phyloP scores from a whole-genome alignment of 1,140 invertebrate genomes.

The Andricus grossulariae region DNA sequence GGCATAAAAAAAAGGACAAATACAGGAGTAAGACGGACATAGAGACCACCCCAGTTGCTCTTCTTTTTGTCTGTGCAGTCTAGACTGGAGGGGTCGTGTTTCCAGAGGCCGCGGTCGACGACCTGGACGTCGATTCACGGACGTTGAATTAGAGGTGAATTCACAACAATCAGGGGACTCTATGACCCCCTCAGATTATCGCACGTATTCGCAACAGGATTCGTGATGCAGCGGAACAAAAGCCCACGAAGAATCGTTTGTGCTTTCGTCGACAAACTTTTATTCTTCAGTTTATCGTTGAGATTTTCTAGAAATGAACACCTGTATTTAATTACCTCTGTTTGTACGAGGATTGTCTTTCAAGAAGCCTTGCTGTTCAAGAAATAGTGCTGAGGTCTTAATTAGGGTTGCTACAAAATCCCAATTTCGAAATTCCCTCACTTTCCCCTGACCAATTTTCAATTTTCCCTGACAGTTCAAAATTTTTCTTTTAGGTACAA shows the following conservation, averaged over 20 bases:
- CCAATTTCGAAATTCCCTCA: no score
- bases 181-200: not conserved
- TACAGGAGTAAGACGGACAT: not conserved
- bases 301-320: not conserved
- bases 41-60: not conserved
- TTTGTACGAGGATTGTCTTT: not conserved
- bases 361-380: no score
- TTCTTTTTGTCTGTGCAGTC: conserved; percentile 8
- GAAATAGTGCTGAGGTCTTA: no score
- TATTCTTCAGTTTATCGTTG: not conserved
- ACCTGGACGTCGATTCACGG: conserved; percentile 14
- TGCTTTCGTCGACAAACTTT: conserved; percentile 3
- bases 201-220: not conserved
- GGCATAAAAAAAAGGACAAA: not conserved
- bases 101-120: conserved; percentile 17
- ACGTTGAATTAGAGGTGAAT: conserved; percentile 15
- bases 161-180: not conserved
- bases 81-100: conserved; percentile 12
- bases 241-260: not conserved
- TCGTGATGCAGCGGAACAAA: conserved; percentile 28
- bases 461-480: no score
- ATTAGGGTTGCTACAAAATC: no score
- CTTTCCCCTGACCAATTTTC: no score
- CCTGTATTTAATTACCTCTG: not conserved
- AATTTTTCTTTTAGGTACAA: no score